Evolutionary conservation across 2,888 invertebrate genomes (phyloP).

Genomic region (Tipula vernalis): DNA sequence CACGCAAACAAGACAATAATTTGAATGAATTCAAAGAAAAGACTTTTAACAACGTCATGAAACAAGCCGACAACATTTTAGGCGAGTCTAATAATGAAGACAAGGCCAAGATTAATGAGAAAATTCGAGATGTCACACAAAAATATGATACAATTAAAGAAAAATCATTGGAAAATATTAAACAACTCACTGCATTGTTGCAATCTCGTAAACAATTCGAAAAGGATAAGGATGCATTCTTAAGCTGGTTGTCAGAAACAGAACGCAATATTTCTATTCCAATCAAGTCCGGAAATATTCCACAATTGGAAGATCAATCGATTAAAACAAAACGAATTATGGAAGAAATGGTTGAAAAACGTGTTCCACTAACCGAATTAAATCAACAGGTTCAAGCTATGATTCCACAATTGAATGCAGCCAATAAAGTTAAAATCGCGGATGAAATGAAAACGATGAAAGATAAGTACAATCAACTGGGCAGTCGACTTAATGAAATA

Average conservation of each 20-base stretch:
- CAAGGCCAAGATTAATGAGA: conserved; percentile 47
- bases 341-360: conserved; percentile 58
- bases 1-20: conserved; percentile 62
- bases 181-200: conserved; percentile 56
- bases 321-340: conserved; percentile 72
- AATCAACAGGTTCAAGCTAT: conserved; percentile 69
- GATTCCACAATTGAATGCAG: conserved; percentile 66
- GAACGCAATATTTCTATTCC: conserved; percentile 76
- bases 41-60: conserved; percentile 59
- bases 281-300: conserved; percentile 64
- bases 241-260: conserved; percentile 82
- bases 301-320: conserved; percentile 75
- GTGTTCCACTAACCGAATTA: conserved; percentile 59
- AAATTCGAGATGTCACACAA: conserved; percentile 54
- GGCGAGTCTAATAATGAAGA: conserved; percentile 71
- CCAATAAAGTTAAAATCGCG: conserved; percentile 70
- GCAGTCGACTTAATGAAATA: conserved; percentile 62
- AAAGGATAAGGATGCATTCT: conserved; percentile 62
- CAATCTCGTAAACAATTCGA: conserved; percentile 73
- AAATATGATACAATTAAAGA: conserved; percentile 61
- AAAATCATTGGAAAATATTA: conserved; percentile 58
- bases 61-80: conserved; percentile 61
- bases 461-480: conserved; percentile 64
- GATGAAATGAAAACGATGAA: conserved; percentile 67
- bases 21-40: conserved; percentile 66